Percentiles rank a stretch among this genome's conserved stretches.
These are phyloP conservation scores for Dolichallabes microphthalmus DNA, from an alignment of 2,113 vertebrate genomes.

Conservation along the genomic window DNA sequence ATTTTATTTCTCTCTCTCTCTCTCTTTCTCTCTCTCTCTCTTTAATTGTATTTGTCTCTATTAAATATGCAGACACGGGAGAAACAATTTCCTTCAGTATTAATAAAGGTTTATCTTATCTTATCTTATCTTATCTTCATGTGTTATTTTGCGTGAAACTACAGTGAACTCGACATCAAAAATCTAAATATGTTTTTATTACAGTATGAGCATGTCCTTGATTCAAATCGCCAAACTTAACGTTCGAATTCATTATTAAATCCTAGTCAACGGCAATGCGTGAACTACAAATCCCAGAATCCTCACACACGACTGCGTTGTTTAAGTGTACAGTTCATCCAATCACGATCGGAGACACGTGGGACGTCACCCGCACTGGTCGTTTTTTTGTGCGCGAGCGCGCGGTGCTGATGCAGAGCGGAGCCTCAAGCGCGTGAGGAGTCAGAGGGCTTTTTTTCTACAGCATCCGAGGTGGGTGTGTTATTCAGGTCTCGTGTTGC, in stretches of 20 bases:
- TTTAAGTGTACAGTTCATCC: conserved; percentile 54
- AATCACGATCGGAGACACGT: conserved; percentile 46
- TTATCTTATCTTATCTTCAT: no score
- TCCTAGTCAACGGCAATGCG: background rate
- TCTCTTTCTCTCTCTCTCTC: no score
- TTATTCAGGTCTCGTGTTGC: background rate
- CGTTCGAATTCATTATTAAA: background rate
- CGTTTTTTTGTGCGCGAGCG: conserved; percentile 64
- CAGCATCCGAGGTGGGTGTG: conserved; percentile 51
- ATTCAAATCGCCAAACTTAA: no score
- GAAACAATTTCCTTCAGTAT: no score
- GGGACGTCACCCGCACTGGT: conserved; percentile 49
- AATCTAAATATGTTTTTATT: no score
- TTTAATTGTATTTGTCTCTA: no score
- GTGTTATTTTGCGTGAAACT: no score
- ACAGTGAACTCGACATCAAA: no score
- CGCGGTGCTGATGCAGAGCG: conserved; percentile 49
- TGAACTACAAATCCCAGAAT: conserved; percentile 49
- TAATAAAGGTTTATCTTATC: no score
- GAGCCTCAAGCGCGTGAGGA: conserved; percentile 37
- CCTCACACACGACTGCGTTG: conserved; percentile 44
- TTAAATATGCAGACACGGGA: no score
- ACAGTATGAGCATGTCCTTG: no score
- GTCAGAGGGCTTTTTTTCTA: background rate
- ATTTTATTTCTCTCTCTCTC: no score